These are phyloP conservation scores for Pachyuromys duprasi DNA, from an alignment of 2,797 vertebrate species.

Conservation along the genomic window DNA sequence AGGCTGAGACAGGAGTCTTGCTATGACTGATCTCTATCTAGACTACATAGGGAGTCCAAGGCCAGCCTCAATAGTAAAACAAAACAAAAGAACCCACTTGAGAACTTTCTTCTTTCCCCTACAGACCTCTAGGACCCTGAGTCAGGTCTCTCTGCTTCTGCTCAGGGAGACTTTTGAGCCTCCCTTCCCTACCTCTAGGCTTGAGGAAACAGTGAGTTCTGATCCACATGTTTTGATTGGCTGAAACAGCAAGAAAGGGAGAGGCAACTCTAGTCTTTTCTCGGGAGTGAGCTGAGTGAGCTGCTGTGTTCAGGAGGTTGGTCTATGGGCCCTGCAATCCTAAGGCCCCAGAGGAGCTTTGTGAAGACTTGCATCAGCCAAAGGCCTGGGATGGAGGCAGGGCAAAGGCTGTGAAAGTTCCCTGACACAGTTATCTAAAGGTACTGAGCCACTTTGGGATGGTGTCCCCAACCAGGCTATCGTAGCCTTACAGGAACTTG, in stretches of 20 bases:
- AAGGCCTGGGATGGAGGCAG: background rate
- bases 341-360: background rate
- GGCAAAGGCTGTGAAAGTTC: background rate
- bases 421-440: background rate
- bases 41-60: background rate
- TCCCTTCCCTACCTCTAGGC: background rate
- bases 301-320: background rate
- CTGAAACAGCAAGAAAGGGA: constrained; percentile 1
- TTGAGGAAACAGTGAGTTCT: background rate
- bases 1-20: background rate
- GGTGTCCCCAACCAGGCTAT: constrained; percentile 64
- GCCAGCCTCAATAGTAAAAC: background rate
- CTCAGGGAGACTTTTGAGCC: background rate
- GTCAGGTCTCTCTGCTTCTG: background rate
- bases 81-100: background rate
- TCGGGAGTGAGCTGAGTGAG: background rate
- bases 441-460: background rate
- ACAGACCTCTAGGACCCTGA: background rate
- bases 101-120: background rate
- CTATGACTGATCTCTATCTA: background rate
- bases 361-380: background rate
- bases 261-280: background rate
- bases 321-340: background rate
- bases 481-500: constrained; percentile 55
- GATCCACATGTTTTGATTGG: background rate